Conservation (phyloP, 2,888 invertebrate species). For the Hedychridium roseum region DNA sequence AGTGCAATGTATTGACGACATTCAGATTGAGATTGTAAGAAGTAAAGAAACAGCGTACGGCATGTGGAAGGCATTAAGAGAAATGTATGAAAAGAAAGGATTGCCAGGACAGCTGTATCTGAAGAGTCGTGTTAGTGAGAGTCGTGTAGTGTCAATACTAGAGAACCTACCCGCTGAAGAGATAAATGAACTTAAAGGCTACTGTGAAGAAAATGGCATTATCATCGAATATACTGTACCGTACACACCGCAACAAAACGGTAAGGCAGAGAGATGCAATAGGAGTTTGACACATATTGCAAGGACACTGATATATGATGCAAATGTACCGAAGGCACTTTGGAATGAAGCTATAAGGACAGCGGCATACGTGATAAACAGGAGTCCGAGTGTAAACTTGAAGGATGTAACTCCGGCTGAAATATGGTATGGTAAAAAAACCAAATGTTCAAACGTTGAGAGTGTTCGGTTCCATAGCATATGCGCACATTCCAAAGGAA, state of each 20-base stretch:
- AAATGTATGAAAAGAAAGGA: constrained; percentile 4
- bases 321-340: neutral
- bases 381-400: neutral
- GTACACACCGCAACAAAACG: neutral
- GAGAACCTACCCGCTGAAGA: constrained; percentile 2
- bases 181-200: neutral
- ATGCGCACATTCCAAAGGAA: constrained; percentile 8
- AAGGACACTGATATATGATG: neutral
- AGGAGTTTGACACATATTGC: neutral
- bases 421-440: constrained; percentile 4
- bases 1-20: constrained; percentile 4
- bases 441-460: neutral
- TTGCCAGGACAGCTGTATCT: constrained; percentile 5
- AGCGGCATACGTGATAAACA: constrained; percentile 2
- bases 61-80: constrained; percentile 5
- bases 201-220: neutral
- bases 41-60: constrained; percentile 3
- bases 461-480: constrained; percentile 5
- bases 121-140: too few relatives aligned
- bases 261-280: neutral
- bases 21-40: constrained; percentile 3
- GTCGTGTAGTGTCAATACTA: neutral
- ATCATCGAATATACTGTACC: neutral
- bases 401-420: neutral
- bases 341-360: constrained; percentile 5